These are phyloP conservation scores for Hyposoter dolosus DNA, from an alignment of 2,888 invertebrate species.

Conservation along the genomic window DNA sequence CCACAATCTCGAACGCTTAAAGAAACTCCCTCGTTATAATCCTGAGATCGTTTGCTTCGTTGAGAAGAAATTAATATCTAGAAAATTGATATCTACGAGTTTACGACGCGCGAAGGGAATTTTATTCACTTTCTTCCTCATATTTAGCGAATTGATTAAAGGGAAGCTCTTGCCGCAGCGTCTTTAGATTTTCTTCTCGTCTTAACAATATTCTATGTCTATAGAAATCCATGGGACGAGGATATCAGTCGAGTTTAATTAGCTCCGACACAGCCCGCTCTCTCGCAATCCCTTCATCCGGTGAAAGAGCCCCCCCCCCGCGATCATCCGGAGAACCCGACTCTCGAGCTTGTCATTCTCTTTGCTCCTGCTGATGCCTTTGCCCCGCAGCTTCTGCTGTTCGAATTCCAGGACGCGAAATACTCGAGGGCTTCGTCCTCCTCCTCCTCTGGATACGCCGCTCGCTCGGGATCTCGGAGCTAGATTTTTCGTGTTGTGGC, in stretches of 20 bases:
- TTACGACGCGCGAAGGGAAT: neutral
- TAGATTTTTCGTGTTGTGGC: neutral
- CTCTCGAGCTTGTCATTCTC: constrained; percentile 31
- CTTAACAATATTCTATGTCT: constrained; percentile 33
- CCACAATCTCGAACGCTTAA: neutral
- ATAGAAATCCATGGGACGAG: constrained; percentile 12
- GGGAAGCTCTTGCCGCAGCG: neutral
- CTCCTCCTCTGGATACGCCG: neutral
- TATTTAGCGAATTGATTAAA: neutral
- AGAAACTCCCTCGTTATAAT: constrained; percentile 2
- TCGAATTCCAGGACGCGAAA: constrained; percentile 57
- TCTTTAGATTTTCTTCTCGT: constrained; percentile 36
- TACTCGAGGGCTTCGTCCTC: constrained; percentile 49
- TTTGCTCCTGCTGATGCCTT: constrained; percentile 15
- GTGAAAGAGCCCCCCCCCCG: constrained; percentile 40
- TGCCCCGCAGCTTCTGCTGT: constrained; percentile 18
- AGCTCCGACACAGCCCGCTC: constrained; percentile 31
- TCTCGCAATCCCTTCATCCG: constrained; percentile 61
- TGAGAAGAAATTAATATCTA: neutral
- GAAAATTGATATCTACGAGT: constrained; percentile 44
- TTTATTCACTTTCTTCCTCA: neutral
- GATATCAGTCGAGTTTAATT: constrained; percentile 65
- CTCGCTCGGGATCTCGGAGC: no score
- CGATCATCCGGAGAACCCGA: constrained; percentile 46
- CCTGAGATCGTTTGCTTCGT: neutral